A percentile compares a stretch with the other conserved stretches of the same genome.
These are phyloP conservation scores for Diabrotica virgifera DNA, from an alignment of 1,140 invertebrate species.

Conservation along the genomic window DNA sequence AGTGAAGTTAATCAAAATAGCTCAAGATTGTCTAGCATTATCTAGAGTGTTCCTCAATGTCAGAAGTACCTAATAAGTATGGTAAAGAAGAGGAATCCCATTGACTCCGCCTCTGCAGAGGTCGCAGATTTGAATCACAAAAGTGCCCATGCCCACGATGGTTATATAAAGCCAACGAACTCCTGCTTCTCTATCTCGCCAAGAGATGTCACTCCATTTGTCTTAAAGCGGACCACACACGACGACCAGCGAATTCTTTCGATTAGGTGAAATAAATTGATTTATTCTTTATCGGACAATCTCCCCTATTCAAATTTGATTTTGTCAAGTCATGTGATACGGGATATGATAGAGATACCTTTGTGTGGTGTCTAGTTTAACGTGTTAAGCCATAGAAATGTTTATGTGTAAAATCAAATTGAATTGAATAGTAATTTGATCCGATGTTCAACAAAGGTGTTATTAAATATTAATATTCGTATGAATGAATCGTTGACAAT, in stretches of 20 bases:
- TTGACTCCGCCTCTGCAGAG: background rate
- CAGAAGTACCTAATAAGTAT: too few relatives aligned
- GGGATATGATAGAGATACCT: background rate
- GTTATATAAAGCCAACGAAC: background rate
- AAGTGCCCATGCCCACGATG: background rate
- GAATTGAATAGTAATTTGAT: too few relatives aligned
- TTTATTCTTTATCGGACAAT: slow-evolving; percentile 11
- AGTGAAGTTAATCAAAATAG: too few relatives aligned
- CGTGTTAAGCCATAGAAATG: background rate
- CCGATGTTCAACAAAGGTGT: too few relatives aligned
- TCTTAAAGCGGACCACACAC: slow-evolving; percentile 17
- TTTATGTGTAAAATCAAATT: too few relatives aligned
- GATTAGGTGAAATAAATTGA: slow-evolving; percentile 16
- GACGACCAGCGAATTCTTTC: background rate
- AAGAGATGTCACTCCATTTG: slow-evolving; percentile 11
- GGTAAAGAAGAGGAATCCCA: too few relatives aligned
- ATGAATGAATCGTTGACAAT: too few relatives aligned
- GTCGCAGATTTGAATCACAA: slow-evolving; percentile 7
- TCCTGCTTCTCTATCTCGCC: slow-evolving; percentile 1
- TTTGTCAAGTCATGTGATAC: background rate
- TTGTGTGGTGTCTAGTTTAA: background rate
- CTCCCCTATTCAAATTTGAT: background rate
- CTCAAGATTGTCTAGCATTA: too few relatives aligned
- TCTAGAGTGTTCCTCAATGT: too few relatives aligned
- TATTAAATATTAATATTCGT: too few relatives aligned